Percentiles rank a stretch among this genome's conserved stretches.
Conservation (phyloP, 1,140 invertebrate species). For the Bombus ignitus region DNA sequence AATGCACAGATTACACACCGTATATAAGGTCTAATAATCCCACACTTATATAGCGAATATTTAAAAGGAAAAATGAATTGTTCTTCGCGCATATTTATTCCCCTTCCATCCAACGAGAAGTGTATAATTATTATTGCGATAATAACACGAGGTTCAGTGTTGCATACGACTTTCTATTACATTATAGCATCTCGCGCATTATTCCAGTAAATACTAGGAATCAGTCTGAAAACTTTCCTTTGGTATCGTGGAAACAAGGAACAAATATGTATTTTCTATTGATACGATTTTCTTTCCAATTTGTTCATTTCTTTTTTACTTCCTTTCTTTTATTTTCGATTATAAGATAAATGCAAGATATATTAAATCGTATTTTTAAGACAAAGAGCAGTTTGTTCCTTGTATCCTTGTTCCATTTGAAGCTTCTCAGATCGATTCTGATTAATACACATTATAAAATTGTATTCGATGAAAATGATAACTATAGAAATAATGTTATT, state of each 20-base stretch:
- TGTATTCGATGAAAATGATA: not conserved
- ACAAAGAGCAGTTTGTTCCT: not conserved
- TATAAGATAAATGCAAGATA: not conserved
- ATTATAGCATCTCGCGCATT: constrained; percentile 18
- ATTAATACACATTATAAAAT: not conserved
- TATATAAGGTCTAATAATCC: constrained; percentile 49
- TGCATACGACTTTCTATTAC: constrained; percentile 47
- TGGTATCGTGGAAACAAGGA: not conserved
- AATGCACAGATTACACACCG: constrained; percentile 33
- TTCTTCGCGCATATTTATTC: constrained; percentile 46
- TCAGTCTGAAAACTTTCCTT: constrained; percentile 16
- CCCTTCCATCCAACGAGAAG: constrained; percentile 37
- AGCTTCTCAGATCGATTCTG: constrained; percentile 10
- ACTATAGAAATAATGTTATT: constrained; percentile 41
- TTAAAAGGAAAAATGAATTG: constrained; percentile 40
- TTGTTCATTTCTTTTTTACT: not conserved
- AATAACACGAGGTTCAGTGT: constrained; percentile 36
- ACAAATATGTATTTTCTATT: not conserved
- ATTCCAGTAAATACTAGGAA: not conserved
- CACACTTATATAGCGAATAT: constrained; percentile 47
- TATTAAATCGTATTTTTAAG: not conserved
- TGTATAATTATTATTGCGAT: constrained; percentile 38
- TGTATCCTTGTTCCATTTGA: not conserved
- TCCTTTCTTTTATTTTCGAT: not conserved
- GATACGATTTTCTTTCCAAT: not conserved